Evolutionary conservation across 1,140 invertebrate genomes (phyloP).

Genomic region (Euwallacea similis): DNA sequence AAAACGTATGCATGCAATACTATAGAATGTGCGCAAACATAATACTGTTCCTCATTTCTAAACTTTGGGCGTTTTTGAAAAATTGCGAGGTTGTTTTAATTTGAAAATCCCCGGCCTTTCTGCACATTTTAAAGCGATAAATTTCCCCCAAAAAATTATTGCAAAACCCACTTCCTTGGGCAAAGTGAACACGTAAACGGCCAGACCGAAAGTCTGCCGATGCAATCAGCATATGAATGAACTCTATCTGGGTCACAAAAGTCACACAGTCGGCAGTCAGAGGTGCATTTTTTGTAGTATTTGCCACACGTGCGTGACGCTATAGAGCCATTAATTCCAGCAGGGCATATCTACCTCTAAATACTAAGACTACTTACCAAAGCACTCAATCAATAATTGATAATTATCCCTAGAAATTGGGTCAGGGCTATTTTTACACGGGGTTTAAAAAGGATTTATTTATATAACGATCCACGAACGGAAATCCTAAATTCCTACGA

Average conservation of each 20-base stretch:
- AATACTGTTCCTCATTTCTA: not conserved
- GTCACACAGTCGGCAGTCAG: constrained; percentile 15
- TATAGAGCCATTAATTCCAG: not conserved
- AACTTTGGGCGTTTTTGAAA: no score
- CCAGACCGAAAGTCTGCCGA: constrained; percentile 22
- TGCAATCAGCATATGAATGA: constrained; percentile 34
- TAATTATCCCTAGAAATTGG: not conserved
- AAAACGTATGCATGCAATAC: no score
- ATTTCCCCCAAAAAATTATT: not conserved
- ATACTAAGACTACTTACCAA: no score
- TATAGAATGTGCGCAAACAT: no score
- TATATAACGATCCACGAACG: not conserved
- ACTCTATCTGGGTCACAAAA: constrained; percentile 36
- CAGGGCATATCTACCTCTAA: no score
- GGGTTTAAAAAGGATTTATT: not conserved
- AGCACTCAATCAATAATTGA: no score
- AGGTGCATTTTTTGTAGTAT: constrained; percentile 24
- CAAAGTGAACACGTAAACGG: constrained; percentile 17
- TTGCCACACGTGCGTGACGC: constrained; percentile 24
- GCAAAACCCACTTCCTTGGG: not conserved
- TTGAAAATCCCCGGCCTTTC: no score
- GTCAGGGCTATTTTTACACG: no score
- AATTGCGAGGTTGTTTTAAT: no score
- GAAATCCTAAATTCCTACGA: constrained; percentile 8
- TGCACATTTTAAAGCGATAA: no score